Evolutionary conservation across 2,888 invertebrate genomes (phyloP), one percentile per base, ranked within the genome.

Genomic region (Iselma pallidipennis): DNA sequence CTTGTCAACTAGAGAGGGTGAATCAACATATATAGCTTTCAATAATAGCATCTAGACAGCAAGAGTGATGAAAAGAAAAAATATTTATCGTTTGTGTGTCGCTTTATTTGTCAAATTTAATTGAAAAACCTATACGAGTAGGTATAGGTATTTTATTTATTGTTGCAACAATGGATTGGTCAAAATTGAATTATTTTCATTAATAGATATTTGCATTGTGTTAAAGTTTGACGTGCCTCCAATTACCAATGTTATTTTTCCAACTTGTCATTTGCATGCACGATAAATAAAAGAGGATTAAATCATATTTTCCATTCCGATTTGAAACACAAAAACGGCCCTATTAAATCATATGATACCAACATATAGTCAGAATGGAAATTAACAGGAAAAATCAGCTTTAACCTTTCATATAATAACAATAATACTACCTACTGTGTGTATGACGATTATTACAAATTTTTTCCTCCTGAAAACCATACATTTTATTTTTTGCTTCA

Each of bases 1-100:
- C 66, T 72, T 71, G 71, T 68, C 69, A 67, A 66, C 10, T 29
- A n/a, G 31, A 10, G 2, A 4, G 4, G 19, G 21, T 12, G 45
- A 54, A 54, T 42, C 54, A 54, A 54, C 37, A 25, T 29, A n/a
- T 14, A 37, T 37, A n/a, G 21, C 45, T 21, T 45, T 45, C 45
- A 21, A 45, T 45, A 9, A 45, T 45, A 9, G 14, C 6, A n/a
- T n/a, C n/a, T n/a, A n/a, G n/a, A n/a, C n/a, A n/a, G n/a, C n/a
- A n/a, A n/a, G n/a, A n/a, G n/a, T n/a, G 37, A 5, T 16, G 31
- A 14, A 31, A 31, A 31, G 10, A 19, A 42, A 19, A 19, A 45
- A 21, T 58, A 59, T 59, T 65, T 63, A 61, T 63, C 59, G 63
- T 50, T 58, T 57, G 57, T 65, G 49, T 58, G 42, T 49, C 14